phyloP scores from a whole-genome alignment of 2,888 invertebrate species.

The Penaeus monodon region DNA sequence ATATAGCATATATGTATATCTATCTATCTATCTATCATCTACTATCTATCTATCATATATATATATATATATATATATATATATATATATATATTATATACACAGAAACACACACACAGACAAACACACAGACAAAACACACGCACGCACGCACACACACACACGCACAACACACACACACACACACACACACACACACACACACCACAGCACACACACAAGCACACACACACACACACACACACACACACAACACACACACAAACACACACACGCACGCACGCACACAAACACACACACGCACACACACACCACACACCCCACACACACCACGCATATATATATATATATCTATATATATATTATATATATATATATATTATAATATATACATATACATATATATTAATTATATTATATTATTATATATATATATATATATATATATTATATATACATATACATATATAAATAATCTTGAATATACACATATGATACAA shows the following conservation, averaged over 20 bases:
- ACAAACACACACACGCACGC: conserved; percentile 8
- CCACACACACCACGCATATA: too few relatives aligned
- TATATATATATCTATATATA: too few relatives aligned
- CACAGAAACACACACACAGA: conserved; percentile 11
- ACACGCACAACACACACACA: background rate
- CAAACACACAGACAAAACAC: conserved; percentile 22
- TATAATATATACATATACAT: background rate
- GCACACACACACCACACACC: too few relatives aligned
- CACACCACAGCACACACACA: background rate
- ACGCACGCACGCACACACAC: background rate
- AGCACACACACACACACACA: background rate
- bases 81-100: too few relatives aligned
- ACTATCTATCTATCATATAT: too few relatives aligned
- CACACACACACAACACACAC: background rate
- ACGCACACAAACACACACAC: background rate
- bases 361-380: too few relatives aligned
- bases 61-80: too few relatives aligned
- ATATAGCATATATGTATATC: too few relatives aligned
- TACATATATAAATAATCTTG: too few relatives aligned
- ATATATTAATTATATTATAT: too few relatives aligned
- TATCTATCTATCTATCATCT: too few relatives aligned
- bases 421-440: conserved; percentile 21
- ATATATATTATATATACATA: background rate
- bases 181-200: background rate
- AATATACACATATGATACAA: too few relatives aligned